Evolutionary conservation across 2,797 vertebrate genomes (phyloP).

Genomic region (Petrocephalus sullivani): DNA sequence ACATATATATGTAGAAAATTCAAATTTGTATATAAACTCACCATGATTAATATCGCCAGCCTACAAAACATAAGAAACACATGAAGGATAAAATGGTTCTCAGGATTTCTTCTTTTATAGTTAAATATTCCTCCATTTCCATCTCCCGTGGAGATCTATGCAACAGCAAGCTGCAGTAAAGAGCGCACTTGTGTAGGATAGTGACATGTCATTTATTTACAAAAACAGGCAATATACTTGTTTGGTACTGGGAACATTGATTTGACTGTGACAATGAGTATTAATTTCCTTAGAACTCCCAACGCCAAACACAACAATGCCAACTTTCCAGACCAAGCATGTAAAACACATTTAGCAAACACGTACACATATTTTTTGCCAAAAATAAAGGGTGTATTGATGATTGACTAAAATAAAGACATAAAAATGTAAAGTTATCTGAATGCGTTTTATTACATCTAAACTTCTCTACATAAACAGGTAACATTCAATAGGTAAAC

Average conservation of each 20-base stretch:
- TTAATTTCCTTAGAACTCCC: slow-evolving; percentile 7
- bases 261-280: background rate
- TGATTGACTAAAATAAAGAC: slow-evolving; percentile 19
- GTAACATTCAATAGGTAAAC: slow-evolving; percentile 98
- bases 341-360: slow-evolving; percentile 23
- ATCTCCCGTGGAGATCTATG: background rate
- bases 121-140: background rate
- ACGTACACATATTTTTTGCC: background rate
- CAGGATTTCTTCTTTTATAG: background rate
- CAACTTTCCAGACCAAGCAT: slow-evolving; percentile 12
- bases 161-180: background rate
- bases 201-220: slow-evolving; percentile 5
- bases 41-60: background rate
- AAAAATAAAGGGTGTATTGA: background rate
- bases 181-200: background rate
- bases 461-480: slow-evolving; percentile 98
- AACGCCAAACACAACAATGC: background rate
- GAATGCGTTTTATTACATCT: slow-evolving; percentile 98
- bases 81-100: background rate
- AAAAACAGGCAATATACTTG: slow-evolving; percentile 15
- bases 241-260: slow-evolving; percentile 2
- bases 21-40: background rate
- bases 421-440: slow-evolving; percentile 52
- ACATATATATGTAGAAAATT: background rate
- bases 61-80: background rate